Evolutionary conservation across 2,797 vertebrate species (phyloP).

Genomic region (Pogonophryne albipinna): DNA sequence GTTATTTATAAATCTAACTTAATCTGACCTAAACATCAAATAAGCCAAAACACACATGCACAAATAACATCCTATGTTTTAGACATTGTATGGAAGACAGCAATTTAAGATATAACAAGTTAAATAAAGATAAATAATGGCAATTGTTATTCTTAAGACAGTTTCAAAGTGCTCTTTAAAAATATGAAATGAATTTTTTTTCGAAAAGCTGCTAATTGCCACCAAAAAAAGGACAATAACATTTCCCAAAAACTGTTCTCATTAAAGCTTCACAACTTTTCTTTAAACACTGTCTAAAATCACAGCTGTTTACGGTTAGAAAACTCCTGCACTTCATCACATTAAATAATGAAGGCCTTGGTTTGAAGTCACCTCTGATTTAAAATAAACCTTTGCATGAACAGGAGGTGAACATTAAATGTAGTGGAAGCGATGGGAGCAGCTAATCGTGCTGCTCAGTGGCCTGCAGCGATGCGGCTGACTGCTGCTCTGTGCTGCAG

Average conservation of each 20-base stretch:
- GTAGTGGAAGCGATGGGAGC: slow-evolving; percentile 57
- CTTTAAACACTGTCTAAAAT: slow-evolving; percentile 6
- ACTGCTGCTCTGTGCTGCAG: slow-evolving; percentile 64
- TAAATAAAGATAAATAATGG: background rate
- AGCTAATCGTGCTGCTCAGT: slow-evolving; percentile 66
- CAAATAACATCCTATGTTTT: background rate
- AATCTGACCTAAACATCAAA: background rate
- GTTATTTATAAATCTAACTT: background rate
- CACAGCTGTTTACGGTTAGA: background rate
- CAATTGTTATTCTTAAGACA: too few species aligned
- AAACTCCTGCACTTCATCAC: slow-evolving; percentile 2
- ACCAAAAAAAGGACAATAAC: background rate
- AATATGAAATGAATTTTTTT: too few species aligned
- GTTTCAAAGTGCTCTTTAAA: too few species aligned
- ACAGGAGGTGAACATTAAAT: slow-evolving; percentile 49
- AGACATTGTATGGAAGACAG: background rate
- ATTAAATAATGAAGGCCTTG: slow-evolving; percentile 21
- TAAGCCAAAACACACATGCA: background rate
- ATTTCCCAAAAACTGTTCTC: background rate
- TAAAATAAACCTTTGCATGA: slow-evolving; percentile 38
- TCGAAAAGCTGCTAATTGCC: slow-evolving; percentile 5
- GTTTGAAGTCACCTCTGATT: slow-evolving; percentile 32
- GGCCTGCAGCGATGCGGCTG: slow-evolving; percentile 65
- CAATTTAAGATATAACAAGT: background rate
- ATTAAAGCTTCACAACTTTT: slow-evolving; percentile 2